Conservation (phyloP, 92 coral and sea anemone genomes). For the Siderastrea siderea region DNA sequence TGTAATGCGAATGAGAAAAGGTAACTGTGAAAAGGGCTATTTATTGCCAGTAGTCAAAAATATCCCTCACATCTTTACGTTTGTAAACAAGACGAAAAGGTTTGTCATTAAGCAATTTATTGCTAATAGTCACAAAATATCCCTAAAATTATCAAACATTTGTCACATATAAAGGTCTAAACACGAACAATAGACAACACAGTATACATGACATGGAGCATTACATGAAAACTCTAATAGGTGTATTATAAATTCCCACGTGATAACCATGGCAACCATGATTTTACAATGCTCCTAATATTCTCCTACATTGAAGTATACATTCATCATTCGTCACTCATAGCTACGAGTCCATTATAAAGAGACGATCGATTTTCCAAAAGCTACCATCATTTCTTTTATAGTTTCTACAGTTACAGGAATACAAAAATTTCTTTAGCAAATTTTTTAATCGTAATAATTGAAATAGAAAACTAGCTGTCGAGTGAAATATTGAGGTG, state of each 20-base stretch:
- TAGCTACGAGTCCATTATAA: conserved; percentile 15
- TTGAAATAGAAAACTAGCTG: conserved; percentile 47
- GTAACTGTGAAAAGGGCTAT: too few relatives aligned
- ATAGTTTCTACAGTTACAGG: conserved; percentile 2
- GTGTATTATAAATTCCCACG: neutral
- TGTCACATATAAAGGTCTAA: neutral
- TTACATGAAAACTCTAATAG: neutral
- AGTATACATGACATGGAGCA: neutral
- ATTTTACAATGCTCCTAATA: neutral
- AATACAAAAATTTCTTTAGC: conserved; percentile 21
- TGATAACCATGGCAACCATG: conserved; percentile 12
- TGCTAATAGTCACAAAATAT: conserved; percentile 39
- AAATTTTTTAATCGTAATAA: conserved; percentile 20
- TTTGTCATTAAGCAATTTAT: conserved; percentile 17
- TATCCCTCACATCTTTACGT: conserved; percentile 3
- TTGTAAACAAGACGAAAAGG: neutral
- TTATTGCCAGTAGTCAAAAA: conserved; percentile 37
- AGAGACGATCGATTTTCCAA: neutral
- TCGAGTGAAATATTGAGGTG: conserved; percentile 1
- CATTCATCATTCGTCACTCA: neutral
- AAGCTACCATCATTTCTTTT: neutral
- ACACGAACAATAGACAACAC: neutral
- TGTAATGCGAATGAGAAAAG: too few relatives aligned
- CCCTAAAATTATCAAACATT: conserved; percentile 36
- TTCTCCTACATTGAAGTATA: neutral